Evolutionary conservation across 2,113 vertebrate genomes (phyloP).

Genomic region (Calonectris borealis): DNA sequence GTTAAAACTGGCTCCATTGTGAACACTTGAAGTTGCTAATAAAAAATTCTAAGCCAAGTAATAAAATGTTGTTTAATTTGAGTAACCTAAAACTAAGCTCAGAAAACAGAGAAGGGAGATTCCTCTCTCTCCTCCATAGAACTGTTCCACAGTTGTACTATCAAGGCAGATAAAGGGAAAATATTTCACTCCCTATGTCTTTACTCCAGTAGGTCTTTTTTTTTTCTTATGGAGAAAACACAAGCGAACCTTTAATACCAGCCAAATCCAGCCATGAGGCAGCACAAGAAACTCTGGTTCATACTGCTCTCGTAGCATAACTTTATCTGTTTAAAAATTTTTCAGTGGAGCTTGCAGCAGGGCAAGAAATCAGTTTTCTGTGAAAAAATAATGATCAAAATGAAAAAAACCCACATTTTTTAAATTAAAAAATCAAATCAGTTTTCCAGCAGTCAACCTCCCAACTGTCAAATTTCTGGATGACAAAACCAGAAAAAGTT

Average conservation of each 20-base stretch:
- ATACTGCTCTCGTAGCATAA: neutral
- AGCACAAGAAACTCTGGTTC: neutral
- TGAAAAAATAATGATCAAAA: neutral
- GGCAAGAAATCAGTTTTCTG: neutral
- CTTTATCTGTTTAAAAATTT: neutral
- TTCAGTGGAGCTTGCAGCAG: neutral
- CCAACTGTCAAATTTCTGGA: neutral
- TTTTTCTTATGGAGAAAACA: neutral
- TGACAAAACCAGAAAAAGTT: neutral
- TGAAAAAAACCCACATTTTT: neutral
- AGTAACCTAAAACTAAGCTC: constrained; percentile 19
- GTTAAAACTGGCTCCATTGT: neutral
- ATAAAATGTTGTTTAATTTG: constrained; percentile 23
- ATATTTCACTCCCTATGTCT: neutral
- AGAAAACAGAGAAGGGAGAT: neutral
- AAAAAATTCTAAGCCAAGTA: constrained; percentile 29
- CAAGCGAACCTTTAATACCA: neutral
- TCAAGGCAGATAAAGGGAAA: neutral
- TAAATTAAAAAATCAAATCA: neutral
- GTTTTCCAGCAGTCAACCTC: neutral
- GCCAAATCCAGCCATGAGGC: neutral
- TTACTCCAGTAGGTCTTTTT: neutral
- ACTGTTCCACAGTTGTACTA: neutral
- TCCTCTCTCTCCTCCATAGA: neutral
- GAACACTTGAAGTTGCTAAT: neutral